Conservation (phyloP, 2,888 invertebrate species). For the Chrysina gloriosa region DNA sequence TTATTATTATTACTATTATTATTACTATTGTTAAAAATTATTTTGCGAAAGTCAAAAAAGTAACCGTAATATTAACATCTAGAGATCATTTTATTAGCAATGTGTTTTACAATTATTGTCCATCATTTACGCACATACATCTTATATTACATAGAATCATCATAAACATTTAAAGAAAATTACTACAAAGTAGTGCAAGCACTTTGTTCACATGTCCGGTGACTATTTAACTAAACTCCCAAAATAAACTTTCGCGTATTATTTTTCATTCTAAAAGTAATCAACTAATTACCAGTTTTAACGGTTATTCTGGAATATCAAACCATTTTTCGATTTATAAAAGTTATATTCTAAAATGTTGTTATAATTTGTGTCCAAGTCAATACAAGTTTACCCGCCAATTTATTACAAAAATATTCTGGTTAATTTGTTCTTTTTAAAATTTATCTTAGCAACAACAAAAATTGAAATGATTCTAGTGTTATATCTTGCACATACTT, state of each 20-base stretch:
- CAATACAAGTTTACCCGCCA: no score
- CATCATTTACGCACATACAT: slow-evolving; percentile 29
- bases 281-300: no score
- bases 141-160: slow-evolving; percentile 10
- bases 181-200: slow-evolving; percentile 19
- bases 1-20: no score
- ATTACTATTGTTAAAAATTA: no score
- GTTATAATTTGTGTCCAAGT: no score
- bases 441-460: not conserved
- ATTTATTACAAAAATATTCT: no score
- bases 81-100: slow-evolving; percentile 33
- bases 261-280: no score
- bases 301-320: no score
- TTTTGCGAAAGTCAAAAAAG: no score
- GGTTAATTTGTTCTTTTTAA: not conserved
- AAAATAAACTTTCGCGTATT: no score
- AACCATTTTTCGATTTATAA: no score
- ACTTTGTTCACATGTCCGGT: not conserved
- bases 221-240: not conserved
- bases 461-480: not conserved
- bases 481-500: slow-evolving; percentile 16
- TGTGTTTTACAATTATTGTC: slow-evolving; percentile 33
- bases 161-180: not conserved
- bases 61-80: slow-evolving; percentile 3
- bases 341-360: no score